Percentiles rank a stretch among this genome's conserved stretches.
phyloP scores from a whole-genome alignment of 2,888 invertebrate species.

The Digitonthophagus gazella region DNA sequence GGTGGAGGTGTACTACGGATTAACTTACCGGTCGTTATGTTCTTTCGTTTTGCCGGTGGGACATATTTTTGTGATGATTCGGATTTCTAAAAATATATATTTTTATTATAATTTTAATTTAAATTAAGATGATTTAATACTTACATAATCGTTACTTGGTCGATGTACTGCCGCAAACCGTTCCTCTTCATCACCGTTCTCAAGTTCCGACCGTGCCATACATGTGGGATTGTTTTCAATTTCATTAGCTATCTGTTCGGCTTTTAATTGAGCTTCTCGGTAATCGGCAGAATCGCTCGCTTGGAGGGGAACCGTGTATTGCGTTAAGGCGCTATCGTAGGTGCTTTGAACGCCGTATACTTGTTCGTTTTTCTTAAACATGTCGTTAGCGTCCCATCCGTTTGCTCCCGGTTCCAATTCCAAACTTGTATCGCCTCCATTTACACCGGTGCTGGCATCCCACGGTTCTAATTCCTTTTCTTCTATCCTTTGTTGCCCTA shows the following conservation, averaged over 20 bases:
- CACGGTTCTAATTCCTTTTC: conserved; percentile 88
- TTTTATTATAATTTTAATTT: not conserved
- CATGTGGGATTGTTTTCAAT: conserved; percentile 86
- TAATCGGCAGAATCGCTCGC: conserved; percentile 79
- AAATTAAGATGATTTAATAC: not conserved
- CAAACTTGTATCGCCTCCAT: conserved; percentile 56
- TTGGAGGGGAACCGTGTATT: conserved; percentile 87
- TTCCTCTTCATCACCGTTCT: conserved; percentile 92
- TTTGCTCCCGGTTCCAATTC: conserved; percentile 77
- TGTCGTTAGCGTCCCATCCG: conserved; percentile 96
- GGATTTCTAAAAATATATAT: conserved; percentile 15
- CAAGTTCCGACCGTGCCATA: conserved; percentile 78
- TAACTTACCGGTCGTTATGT: conserved; percentile 62
- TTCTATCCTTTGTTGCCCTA: conserved; percentile 48
- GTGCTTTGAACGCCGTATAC: conserved; percentile 91
- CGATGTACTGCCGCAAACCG: conserved; percentile 81
- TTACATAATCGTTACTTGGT: conserved; percentile 46
- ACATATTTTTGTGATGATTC: conserved; percentile 61
- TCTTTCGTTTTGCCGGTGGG: conserved; percentile 77
- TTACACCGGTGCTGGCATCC: conserved; percentile 62
- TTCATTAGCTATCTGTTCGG: conserved; percentile 87
- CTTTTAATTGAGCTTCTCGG: conserved; percentile 77
- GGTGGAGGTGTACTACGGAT: conserved; percentile 64
- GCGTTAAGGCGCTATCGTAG: conserved; percentile 86
- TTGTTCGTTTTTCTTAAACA: conserved; percentile 92